These are phyloP conservation scores for Ophiothrix spiculata DNA, from an alignment of 35 echinoderm and acorn worm species.

Conservation along the genomic window DNA sequence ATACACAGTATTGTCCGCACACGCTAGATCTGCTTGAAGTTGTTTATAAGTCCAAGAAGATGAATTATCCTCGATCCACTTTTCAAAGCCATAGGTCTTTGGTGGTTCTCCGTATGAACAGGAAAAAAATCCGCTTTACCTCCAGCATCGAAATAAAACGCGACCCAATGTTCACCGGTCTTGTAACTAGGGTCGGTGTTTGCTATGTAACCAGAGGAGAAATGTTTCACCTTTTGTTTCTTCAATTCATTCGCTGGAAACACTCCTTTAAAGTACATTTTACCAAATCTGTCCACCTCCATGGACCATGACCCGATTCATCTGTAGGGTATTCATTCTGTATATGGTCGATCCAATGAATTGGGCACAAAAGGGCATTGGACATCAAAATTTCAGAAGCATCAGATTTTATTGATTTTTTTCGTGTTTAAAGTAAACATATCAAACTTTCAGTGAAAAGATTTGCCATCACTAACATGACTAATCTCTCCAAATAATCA, in stretches of 20 bases:
- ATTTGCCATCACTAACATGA: too few species aligned
- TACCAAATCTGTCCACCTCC: neutral
- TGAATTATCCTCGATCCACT: neutral
- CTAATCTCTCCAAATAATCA: too few species aligned
- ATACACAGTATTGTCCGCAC: constrained; percentile 49
- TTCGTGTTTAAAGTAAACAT: too few species aligned
- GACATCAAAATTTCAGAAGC: too few species aligned
- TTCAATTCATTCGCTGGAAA: constrained; percentile 17
- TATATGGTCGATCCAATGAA: too few species aligned
- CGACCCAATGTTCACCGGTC: constrained; percentile 18
- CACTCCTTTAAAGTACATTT: constrained; percentile 16
- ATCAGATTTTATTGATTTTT: too few species aligned
- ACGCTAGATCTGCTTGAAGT: constrained; percentile 30
- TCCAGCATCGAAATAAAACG: constrained; percentile 10
- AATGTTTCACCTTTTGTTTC: neutral
- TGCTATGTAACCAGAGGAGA: neutral
- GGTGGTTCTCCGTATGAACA: constrained; percentile 28
- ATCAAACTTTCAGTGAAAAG: too few species aligned
- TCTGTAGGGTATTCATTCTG: constrained; percentile 35
- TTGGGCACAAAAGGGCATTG: too few species aligned
- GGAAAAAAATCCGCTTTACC: constrained; percentile 18
- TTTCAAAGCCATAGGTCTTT: neutral
- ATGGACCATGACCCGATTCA: constrained; percentile 17
- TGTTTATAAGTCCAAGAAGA: constrained; percentile 14
- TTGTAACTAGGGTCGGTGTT: constrained; percentile 31